Conservation (phyloP, 2,113 vertebrate species). For the Silurus glanis region DNA sequence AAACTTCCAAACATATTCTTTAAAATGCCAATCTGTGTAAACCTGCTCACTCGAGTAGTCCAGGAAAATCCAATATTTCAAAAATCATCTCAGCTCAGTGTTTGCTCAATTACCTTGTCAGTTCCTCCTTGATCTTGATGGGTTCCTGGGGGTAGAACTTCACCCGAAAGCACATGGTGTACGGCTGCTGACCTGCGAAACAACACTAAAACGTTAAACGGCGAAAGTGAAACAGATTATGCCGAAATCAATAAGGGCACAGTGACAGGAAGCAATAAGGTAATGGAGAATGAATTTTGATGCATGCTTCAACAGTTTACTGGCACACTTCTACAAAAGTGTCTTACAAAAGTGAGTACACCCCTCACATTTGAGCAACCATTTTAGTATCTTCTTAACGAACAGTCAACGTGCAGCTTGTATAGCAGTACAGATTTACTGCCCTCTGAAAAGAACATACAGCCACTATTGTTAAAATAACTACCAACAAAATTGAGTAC, state of each 20-base stretch:
- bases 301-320: not conserved
- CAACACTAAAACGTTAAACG: slow-evolving; percentile 22
- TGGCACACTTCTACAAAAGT: not conserved
- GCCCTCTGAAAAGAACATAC: too few species aligned
- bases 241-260: slow-evolving; percentile 11
- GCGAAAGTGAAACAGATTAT: slow-evolving; percentile 34
- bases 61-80: not conserved
- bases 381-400: too few species aligned
- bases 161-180: slow-evolving; percentile 99
- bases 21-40: not conserved
- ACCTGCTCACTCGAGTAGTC: not conserved
- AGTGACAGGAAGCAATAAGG: not conserved
- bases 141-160: slow-evolving; percentile 99
- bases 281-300: not conserved
- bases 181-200: slow-evolving; percentile 89
- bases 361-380: too few species aligned
- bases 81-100: not conserved
- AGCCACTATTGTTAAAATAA: too few species aligned
- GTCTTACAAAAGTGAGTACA: too few species aligned
- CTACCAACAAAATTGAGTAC: too few species aligned
- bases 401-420: too few species aligned
- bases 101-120: slow-evolving; percentile 84
- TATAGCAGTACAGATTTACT: too few species aligned
- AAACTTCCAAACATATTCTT: not conserved
- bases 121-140: slow-evolving; percentile 98